Base-by-base conservation (phyloP, 2,888 invertebrate species). In the Enchytraeus crypticus region DNA sequence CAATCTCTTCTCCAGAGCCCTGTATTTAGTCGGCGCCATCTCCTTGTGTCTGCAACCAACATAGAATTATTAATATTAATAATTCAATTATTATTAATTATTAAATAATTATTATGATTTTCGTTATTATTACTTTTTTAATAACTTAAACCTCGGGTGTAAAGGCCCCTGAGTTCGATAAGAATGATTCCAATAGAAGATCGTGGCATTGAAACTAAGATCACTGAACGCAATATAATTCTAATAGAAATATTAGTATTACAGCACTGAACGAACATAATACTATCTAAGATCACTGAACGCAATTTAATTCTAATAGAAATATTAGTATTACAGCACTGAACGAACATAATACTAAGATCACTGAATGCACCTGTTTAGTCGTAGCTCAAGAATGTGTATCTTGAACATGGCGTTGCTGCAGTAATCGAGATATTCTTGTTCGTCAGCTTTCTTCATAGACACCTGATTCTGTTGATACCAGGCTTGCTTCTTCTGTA, bases 381-480 rank as follows among this genome's bases (percentile, higher is more conserved):
- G 73, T 61, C 79, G 64, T 5, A 76, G 71, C 66, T 80, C 79
- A 3, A 79, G 69, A 34, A 79, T 79, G 64, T 78, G 76, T 54
- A 80, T 78, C 60, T 76, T 69, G 70, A 80, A 80, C 72, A 78
- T 74, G 53, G 79, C 77, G 61, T 79, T 78, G 59, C 73, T 74
- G 69, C 79, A 79, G 67, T 79, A 78, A 61, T 74, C 74, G 53
- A 79, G 70, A 67, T 80, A 80, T 51, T 77, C 75, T 53, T 77
- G 77, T 66, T 80, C 80, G 65, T 80, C 79, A 64, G 79, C 77
- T 63, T 78, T 78, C 47, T 72, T 71, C 77, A 79, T 78, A 30
- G 74, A 73, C 53, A 79, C 73, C 68, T 80, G 79, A 67, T 80
- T 77, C 70, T 79, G 76, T 64, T 79, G 79, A 70, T 79, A 80